Evolutionary conservation across 2,797 vertebrate genomes (phyloP), one percentile per base, ranked within the genome.

Genomic region (Girardinus metallicus): DNA sequence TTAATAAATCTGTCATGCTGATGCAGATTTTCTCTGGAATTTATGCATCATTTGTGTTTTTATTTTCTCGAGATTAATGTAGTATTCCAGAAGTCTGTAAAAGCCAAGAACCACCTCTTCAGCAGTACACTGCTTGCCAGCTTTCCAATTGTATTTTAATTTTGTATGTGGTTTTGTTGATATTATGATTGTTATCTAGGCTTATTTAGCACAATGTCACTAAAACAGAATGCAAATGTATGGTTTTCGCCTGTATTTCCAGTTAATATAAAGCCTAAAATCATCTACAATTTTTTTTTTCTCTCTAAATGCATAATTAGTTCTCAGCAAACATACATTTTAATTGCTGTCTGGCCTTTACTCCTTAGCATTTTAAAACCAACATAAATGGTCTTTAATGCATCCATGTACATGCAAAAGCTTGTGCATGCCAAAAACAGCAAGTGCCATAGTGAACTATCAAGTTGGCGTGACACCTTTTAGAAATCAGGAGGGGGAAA

Each of bases 391-490:
- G 0, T 57, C 73, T 76, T 36, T 18, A 66, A 73, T 21, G n/a
- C 1, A 9, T 46, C 12, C 43, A 47, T 83, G 60, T 53, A 75
- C 77, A 49, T 23, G 13, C 80, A 76, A 82, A 21, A 80, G 60
- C 72, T 70, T 36, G 31, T 6, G 64, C 73, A 73, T 80, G 74
- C 43, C 2, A 0, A 0, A 55, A 64, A 75, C 3, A 53, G 57
- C 49, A 23, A 47, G 70, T 78, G 73, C 34, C 23, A 43, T 74
- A 83, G 73, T 72, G 80, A 76, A 86, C 80, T 82, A 62, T 82
- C 76, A 74, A 74, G 80, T 83, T 93, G 90, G 89, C 89, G 64
- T 7, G 2, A 6, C 64, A 87, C 89, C 88, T 80, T 29, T 88
- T 76, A 79, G 85, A 88, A 75, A 83, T 72, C 31, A 6, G 82